Base-by-base conservation (phyloP, 1,140 invertebrate genomes). In the Drosophila willistoni region DNA sequence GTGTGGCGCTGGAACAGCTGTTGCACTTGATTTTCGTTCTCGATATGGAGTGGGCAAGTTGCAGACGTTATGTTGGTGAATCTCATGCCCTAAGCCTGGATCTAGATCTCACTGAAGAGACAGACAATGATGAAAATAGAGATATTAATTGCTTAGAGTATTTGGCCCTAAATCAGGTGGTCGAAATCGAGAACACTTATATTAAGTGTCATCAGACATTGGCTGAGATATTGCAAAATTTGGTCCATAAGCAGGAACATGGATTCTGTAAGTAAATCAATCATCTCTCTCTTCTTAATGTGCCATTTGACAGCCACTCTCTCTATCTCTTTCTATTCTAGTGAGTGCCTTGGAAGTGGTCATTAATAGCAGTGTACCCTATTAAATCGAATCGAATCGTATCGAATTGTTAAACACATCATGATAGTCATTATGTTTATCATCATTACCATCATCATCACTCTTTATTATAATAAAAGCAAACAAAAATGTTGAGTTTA, bases 141-240 rank as follows among this genome's bases (percentile, higher is more conserved):
- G 62, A 71, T 2, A 42, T 70, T 2, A 39, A 64, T 9, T 25
- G 34, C 1, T 7, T 65, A 25, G 77, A 90, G 44, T 82, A 89
- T 36, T 17, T 83, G 55, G 68, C 69, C 3, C 60, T 84, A 19
- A 80, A 79, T 6, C 77, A 92, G 47, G 81, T 92, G 13, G 73
- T 60, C 34, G 79, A 77, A 14, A 84, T 92, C 44, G 91, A 92
- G 47, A 4, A 33, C 14, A 92, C 91, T 2, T 92, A 92, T 41
- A 79, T 92, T 57, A 79, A 81, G 0, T 91, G 90, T 44, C 91
- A 92, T 59, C 79, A 81, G n/a, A 77, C 68, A 29, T 57, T 92
- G 54, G 91, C 80, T 13, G 56, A 67, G 3, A 73, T 77, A 7
- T 68, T 92, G 7, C 65, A 70, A 2, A 19, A 22, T n/a, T 77